Base-by-base conservation (phyloP, 2,113 vertebrate genomes). In the Lepus timidus region DNA sequence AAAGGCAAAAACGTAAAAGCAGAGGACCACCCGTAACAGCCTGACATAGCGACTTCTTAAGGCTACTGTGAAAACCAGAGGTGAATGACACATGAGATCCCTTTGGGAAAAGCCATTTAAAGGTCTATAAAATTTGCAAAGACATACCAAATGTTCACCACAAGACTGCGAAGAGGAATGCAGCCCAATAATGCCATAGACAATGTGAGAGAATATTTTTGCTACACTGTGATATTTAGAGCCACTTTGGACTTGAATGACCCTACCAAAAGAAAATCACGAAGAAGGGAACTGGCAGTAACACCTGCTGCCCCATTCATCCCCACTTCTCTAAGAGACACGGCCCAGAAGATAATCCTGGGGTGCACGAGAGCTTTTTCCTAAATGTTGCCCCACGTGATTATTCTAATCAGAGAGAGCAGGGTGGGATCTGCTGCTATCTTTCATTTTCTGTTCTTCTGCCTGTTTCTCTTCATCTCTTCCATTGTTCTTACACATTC, bases 1-100 rank as follows among this genome's bases (percentile, higher is more conserved):
- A 85, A 95, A 95, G 84, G 51, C 64, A 96, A 96, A 97, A 79
- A 90, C 70, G 81, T 85, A 91, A 96, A 96, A 95, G 52, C 62
- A 33, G 49, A 96, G 73, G 92, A 87, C 88, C 92, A 96, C 92
- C 80, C 90, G n/a, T 62, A 88, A 78, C 29, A 93, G 64, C 31
- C 79, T 88, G 33, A 85, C 73, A 62, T 36, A 64, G 94, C 73
- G 61, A 68, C 73, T 88, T 94, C 93, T 89, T 74, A 83, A 80
- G 51, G 92, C 94, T 90, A 82, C 92, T 65, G 81, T 70, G 92
- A 94, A 95, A 90, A 71, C 33, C 33, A 52, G 29, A 97, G 91
- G 67, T 39, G 79, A 96, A 82, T 71, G 84, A 87, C 27, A 89
- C 67, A 44, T 49, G 67, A 93, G 94, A 81, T 91, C 39, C 33